Percentiles rank a stretch among this genome's conserved stretches.
phyloP scores from a whole-genome alignment of 2,113 vertebrate species.

The Jacana jacana region DNA sequence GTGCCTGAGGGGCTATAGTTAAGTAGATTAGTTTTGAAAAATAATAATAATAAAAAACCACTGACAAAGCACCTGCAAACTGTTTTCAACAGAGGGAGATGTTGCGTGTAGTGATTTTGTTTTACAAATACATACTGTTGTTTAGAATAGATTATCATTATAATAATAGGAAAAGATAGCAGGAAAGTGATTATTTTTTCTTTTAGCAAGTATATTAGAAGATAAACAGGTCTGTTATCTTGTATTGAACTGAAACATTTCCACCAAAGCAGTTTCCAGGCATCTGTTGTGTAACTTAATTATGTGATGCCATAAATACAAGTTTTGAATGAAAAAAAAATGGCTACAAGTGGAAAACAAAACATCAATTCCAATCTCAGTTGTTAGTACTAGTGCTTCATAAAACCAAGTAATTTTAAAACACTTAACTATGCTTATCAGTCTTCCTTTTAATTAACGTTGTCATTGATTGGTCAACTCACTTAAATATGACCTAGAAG shows the following conservation, averaged over 20 bases:
- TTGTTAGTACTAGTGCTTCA: not conserved
- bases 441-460: not conserved
- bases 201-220: not conserved
- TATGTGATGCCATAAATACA: not conserved
- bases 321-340: not conserved
- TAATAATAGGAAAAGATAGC: not conserved
- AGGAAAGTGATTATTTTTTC: not conserved
- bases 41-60: not conserved
- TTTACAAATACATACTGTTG: not conserved
- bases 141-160: not conserved
- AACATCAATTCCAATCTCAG: not conserved
- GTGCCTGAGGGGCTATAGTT: not conserved
- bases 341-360: not conserved
- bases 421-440: not conserved
- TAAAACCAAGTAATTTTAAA: not conserved
- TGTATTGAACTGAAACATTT: not conserved
- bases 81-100: not conserved
- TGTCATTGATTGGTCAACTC: not conserved
- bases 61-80: not conserved
- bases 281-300: not conserved
- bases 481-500: not conserved
- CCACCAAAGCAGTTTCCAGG: not conserved
- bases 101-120: not conserved
- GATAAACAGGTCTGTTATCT: not conserved
- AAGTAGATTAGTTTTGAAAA: not conserved